Evolutionary conservation across 2,113 vertebrate species (phyloP).

Genomic region (Furnarius figulus): DNA sequence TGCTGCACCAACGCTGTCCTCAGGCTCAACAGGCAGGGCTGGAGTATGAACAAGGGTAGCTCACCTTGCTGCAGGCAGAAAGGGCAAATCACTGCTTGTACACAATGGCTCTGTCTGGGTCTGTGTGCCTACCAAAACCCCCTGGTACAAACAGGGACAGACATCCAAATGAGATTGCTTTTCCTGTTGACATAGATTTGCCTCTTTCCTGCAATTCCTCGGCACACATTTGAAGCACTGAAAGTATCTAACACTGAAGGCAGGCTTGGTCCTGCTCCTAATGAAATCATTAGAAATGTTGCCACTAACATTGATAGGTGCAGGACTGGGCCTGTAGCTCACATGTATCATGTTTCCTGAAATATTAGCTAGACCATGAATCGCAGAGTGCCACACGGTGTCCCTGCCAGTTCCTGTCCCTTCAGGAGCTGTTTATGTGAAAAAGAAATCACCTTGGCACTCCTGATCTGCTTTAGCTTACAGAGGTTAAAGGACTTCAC

Average conservation of each 20-base stretch:
- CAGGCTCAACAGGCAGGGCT: background rate
- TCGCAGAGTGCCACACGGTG: background rate
- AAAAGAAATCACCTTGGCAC: background rate
- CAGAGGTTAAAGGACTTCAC: background rate
- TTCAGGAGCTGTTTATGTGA: background rate
- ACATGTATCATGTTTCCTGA: background rate
- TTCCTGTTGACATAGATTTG: background rate
- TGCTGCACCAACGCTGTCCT: background rate
- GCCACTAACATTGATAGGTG: background rate
- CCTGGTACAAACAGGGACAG: background rate
- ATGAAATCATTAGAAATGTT: conserved; percentile 25
- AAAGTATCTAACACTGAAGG: background rate
- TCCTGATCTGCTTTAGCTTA: background rate
- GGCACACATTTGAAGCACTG: background rate
- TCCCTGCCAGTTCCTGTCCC: background rate
- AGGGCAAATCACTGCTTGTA: background rate
- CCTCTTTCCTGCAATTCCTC: background rate
- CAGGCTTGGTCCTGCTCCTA: conserved; percentile 39
- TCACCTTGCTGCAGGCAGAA: background rate
- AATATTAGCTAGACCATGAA: conserved; percentile 21
- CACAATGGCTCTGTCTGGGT: background rate
- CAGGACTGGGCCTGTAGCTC: background rate
- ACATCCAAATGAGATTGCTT: background rate
- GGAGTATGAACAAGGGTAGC: background rate
- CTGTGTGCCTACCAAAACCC: background rate